These are phyloP conservation scores for Xiphorhynchus elegans DNA, from an alignment of 2,113 vertebrate genomes.

Conservation along the genomic window DNA sequence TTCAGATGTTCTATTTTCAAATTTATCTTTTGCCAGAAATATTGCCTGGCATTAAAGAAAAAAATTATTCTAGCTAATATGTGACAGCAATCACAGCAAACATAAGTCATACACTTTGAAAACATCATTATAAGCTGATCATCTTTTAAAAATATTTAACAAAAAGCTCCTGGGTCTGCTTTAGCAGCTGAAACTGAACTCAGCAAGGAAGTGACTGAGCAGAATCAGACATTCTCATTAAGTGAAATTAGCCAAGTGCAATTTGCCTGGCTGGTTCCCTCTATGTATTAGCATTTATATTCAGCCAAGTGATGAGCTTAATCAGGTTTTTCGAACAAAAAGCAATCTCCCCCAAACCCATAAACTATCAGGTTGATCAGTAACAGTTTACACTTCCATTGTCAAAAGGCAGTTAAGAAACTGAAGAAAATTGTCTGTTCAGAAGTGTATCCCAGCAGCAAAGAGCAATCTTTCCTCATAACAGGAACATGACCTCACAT, in stretches of 20 bases:
- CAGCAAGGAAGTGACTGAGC: background rate
- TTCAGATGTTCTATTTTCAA: background rate
- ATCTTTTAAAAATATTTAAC: background rate
- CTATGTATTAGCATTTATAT: background rate
- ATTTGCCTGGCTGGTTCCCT: constrained; percentile 5
- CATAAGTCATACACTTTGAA: background rate
- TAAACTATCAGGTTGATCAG: background rate
- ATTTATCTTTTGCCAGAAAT: background rate
- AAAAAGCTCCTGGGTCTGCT: constrained; percentile 17
- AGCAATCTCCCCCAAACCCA: background rate
- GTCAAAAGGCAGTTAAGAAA: background rate
- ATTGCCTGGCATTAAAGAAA: background rate
- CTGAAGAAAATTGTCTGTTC: constrained; percentile 4
- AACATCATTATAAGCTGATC: background rate
- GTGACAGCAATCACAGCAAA: background rate
- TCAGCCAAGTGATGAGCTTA: background rate
- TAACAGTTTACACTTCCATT: background rate
- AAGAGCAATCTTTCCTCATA: background rate
- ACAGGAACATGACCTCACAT: background rate
- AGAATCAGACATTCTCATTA: constrained; percentile 47
- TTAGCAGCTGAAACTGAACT: constrained; percentile 24
- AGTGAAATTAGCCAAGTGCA: constrained; percentile 35
- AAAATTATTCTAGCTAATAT: background rate
- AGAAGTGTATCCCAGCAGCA: background rate
- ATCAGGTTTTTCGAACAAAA: background rate